Evolutionary conservation across 2,797 vertebrate genomes (phyloP).

Genomic region (Pyrrhura leucotis): DNA sequence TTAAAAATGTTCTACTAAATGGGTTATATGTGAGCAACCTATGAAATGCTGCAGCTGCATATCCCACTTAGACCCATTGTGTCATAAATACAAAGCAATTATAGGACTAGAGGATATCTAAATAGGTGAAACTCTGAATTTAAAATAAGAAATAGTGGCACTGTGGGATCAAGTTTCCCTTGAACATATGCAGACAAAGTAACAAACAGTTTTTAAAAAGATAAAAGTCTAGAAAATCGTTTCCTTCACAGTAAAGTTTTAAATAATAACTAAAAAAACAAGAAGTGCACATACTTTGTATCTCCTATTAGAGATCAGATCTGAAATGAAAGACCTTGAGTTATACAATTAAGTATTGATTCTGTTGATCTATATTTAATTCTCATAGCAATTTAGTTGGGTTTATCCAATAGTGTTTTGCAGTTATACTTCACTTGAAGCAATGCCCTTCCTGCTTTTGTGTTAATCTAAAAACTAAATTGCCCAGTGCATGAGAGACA

Average conservation of each 20-base stretch:
- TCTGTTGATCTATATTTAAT: constrained; percentile 80
- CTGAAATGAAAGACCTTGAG: constrained; percentile 72
- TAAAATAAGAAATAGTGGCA: constrained; percentile 46
- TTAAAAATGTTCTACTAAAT: background rate
- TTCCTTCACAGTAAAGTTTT: constrained; percentile 54
- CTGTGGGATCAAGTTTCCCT: constrained; percentile 53
- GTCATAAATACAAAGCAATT: background rate
- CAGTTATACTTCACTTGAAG: constrained; percentile 69
- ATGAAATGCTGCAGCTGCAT: background rate
- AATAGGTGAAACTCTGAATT: constrained; percentile 51
- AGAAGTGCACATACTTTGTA: constrained; percentile 54
- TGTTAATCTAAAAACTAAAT: constrained; percentile 76
- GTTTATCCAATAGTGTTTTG: constrained; percentile 63
- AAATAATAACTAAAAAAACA: constrained; percentile 62
- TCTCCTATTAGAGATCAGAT: constrained; percentile 72
- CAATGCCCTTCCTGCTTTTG: constrained; percentile 48
- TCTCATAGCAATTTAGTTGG: constrained; percentile 71
- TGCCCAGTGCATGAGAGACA: constrained; percentile 66
- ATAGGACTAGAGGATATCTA: background rate
- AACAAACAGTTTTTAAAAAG: constrained; percentile 24
- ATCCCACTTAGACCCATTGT: background rate
- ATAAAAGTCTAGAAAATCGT: constrained; percentile 52
- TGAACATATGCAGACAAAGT: constrained; percentile 40
- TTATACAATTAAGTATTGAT: constrained; percentile 82
- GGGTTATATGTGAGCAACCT: background rate